Conservation (phyloP, 2,888 invertebrate species). For the Adineta ricciae region DNA sequence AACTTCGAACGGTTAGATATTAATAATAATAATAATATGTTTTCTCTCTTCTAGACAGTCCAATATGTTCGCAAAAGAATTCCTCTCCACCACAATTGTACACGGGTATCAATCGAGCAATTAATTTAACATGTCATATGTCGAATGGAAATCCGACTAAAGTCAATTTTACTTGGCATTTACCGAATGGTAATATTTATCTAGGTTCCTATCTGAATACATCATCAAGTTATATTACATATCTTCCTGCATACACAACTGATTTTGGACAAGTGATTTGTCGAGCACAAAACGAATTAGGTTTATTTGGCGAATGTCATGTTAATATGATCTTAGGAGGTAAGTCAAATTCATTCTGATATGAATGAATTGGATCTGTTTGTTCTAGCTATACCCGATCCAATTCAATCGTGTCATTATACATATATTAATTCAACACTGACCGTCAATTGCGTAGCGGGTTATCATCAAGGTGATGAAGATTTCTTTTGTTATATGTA, state of each 20-base stretch:
- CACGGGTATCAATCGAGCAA: neutral
- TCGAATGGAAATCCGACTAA: neutral
- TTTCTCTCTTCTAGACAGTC: neutral
- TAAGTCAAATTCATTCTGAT: neutral
- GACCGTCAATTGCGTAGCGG: neutral
- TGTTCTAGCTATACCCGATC: neutral
- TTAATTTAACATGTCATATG: conserved; percentile 19
- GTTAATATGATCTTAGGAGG: conserved; percentile 14
- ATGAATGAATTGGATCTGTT: too few species aligned
- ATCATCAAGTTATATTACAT: neutral
- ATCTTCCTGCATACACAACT: neutral
- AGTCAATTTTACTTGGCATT: neutral
- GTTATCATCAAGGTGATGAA: conserved; percentile 19
- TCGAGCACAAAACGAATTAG: conserved; percentile 19
- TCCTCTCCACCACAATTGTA: neutral
- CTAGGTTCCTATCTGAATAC: neutral
- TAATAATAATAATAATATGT: too few species aligned
- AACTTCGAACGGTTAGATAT: too few species aligned
- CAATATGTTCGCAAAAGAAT: neutral
- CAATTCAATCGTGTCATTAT: conserved; percentile 12
- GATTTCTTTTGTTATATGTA: conserved; percentile 16
- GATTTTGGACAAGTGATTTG: neutral
- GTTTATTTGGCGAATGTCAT: conserved; percentile 2
- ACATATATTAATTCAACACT: neutral
- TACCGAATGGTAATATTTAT: neutral